Conservation (phyloP, 1,140 invertebrate genomes). For the Drosophila neocordata region DNA sequence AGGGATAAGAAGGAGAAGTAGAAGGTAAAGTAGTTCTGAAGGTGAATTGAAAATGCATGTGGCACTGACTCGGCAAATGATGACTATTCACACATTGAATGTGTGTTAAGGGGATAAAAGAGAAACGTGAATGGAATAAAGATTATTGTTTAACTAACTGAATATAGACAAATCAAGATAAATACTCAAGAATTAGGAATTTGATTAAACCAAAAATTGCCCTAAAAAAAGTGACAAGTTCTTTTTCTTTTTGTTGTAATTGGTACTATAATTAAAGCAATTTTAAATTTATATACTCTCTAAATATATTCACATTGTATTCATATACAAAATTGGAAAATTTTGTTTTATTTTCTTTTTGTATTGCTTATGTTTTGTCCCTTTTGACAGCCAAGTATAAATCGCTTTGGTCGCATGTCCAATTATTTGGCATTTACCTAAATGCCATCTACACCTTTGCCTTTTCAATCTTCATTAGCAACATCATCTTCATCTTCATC, state of each 20-base stretch:
- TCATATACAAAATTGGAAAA: neutral
- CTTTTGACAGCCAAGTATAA: conserved; percentile 43
- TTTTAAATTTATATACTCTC: too few relatives aligned
- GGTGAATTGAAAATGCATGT: neutral
- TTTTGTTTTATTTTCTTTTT: neutral
- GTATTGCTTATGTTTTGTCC: neutral
- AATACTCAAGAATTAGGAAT: too few relatives aligned
- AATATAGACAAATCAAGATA: neutral
- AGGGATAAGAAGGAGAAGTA: neutral
- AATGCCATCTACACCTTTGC: neutral
- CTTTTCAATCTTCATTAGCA: too few relatives aligned
- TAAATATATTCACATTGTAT: neutral
- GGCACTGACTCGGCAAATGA: conserved; percentile 1
- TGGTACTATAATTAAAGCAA: too few relatives aligned
- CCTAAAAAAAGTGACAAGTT: too few relatives aligned
- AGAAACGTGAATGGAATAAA: neutral
- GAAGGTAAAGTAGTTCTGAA: neutral
- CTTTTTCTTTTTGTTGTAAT: too few relatives aligned
- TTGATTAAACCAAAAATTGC: too few relatives aligned
- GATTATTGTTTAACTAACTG: neutral
- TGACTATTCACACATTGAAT: conserved; percentile 2
- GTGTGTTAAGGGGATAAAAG: neutral
- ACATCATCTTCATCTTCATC: conserved; percentile 37
- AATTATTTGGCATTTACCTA: conserved; percentile 52
- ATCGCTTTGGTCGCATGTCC: conserved; percentile 49